A percentile compares a stretch with the other conserved stretches of the same genome.
phyloP scores from a whole-genome alignment of 1,140 invertebrate species.

The Alviniconcha marisindica region DNA sequence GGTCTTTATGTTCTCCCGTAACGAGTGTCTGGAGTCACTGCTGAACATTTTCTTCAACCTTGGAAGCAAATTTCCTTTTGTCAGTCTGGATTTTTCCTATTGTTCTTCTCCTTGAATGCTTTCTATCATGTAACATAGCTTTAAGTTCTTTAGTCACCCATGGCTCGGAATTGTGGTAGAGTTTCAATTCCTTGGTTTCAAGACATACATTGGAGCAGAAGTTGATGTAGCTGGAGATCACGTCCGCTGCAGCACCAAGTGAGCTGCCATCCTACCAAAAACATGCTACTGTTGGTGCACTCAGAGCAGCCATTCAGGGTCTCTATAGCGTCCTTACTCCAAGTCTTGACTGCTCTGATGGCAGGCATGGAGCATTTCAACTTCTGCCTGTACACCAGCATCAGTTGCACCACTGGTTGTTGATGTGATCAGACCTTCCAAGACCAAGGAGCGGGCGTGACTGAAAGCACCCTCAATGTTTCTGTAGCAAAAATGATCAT shows the following conservation, averaged over 20 bases:
- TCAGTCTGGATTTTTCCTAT: neutral
- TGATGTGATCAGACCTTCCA: no score
- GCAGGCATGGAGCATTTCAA: no score
- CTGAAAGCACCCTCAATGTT: no score
- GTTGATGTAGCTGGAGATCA: conserved; percentile 2
- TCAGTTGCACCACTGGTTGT: no score
- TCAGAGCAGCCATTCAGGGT: conserved; percentile 20
- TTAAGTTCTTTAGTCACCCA: neutral
- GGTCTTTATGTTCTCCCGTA: neutral
- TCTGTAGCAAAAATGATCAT: no score
- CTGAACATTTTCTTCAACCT: neutral
- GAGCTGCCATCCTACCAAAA: neutral
- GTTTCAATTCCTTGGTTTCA: neutral
- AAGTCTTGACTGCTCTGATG: no score
- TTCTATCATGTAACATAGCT: neutral
- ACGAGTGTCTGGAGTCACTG: neutral
- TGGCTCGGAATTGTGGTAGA: conserved; percentile 1
- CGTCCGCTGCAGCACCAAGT: neutral
- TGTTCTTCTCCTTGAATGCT: neutral
- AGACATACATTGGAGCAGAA: conserved; percentile 4
- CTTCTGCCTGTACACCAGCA: no score
- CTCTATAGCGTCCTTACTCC: neutral
- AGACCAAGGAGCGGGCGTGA: no score
- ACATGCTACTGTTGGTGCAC: conserved; percentile 1
- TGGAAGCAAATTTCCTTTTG: neutral